Evolutionary conservation across 2,797 vertebrate species (phyloP).

Genomic region (Avahi laniger): DNA sequence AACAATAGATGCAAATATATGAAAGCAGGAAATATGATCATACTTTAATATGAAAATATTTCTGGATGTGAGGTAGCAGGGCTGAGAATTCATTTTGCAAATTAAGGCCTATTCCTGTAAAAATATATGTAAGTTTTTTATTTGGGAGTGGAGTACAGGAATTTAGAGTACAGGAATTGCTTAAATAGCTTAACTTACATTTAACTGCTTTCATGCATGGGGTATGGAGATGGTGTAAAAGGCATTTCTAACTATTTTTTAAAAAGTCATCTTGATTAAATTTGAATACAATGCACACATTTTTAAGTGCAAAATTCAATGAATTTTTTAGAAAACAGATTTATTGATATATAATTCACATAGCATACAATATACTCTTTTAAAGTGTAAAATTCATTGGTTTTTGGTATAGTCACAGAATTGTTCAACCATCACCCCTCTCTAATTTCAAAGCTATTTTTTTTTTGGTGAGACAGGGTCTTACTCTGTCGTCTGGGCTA

Average conservation of each 20-base stretch:
- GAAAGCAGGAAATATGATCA: neutral
- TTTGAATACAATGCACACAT: neutral
- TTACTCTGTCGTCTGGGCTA: neutral
- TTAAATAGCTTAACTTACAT: neutral
- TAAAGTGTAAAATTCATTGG: neutral
- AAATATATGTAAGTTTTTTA: neutral
- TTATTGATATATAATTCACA: neutral
- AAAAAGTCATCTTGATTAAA: neutral
- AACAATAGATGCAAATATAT: neutral
- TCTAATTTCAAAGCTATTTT: neutral
- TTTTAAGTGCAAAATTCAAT: neutral
- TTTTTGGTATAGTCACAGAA: neutral
- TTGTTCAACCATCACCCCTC: neutral
- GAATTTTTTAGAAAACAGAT: neutral
- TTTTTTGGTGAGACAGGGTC: neutral
- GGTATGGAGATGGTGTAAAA: neutral
- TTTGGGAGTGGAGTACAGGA: neutral
- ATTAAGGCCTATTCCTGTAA: neutral
- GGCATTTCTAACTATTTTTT: neutral
- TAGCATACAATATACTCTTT: neutral
- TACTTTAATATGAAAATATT: conserved; percentile 10
- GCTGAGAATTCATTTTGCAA: neutral
- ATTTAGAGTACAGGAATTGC: neutral
- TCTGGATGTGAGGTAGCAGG: neutral
- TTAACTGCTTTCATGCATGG: neutral